These are phyloP conservation scores for Dryadula phaetusa DNA, from an alignment of 2,888 invertebrate species.

Conservation along the genomic window DNA sequence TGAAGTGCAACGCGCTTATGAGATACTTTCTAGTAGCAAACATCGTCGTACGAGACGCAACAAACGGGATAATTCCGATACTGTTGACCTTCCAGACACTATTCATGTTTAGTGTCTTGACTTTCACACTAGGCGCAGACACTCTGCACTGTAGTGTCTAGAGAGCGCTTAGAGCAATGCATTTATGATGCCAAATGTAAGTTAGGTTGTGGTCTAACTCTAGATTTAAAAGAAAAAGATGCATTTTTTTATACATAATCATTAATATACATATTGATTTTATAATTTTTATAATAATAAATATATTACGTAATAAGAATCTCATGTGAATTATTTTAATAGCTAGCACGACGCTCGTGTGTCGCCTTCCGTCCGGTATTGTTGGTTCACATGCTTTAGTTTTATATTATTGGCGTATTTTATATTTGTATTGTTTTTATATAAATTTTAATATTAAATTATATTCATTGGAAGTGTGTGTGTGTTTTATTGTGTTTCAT, in stretches of 20 bases:
- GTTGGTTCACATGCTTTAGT: too few relatives aligned
- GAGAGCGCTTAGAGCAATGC: slow-evolving; percentile 1
- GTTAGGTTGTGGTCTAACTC: neutral
- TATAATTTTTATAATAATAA: neutral
- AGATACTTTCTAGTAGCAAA: slow-evolving; percentile 93
- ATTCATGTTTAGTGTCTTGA: slow-evolving; percentile 2
- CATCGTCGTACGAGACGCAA: slow-evolving; percentile 89
- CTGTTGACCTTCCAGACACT: neutral
- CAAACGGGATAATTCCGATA: slow-evolving; percentile 85
- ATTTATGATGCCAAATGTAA: slow-evolving; percentile 41
- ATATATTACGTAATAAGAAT: too few relatives aligned
- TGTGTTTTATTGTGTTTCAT: too few relatives aligned
- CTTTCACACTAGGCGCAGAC: too few relatives aligned
- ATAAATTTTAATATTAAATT: too few relatives aligned
- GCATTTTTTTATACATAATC: slow-evolving; percentile 9
- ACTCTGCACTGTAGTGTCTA: too few relatives aligned
- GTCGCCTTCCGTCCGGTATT: too few relatives aligned
- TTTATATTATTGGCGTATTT: too few relatives aligned
- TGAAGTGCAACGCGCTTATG: slow-evolving; percentile 97
- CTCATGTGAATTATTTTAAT: slow-evolving; percentile 9
- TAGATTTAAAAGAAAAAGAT: too few relatives aligned
- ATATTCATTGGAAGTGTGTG: too few relatives aligned
- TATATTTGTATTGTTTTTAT: too few relatives aligned
- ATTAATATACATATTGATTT: neutral
- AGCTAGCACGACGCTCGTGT: too few relatives aligned